Percentiles rank a stretch among this genome's conserved stretches.
phyloP scores from a whole-genome alignment of 2,113 vertebrate genomes.

The Cryptomyrus ogoouensis region DNA sequence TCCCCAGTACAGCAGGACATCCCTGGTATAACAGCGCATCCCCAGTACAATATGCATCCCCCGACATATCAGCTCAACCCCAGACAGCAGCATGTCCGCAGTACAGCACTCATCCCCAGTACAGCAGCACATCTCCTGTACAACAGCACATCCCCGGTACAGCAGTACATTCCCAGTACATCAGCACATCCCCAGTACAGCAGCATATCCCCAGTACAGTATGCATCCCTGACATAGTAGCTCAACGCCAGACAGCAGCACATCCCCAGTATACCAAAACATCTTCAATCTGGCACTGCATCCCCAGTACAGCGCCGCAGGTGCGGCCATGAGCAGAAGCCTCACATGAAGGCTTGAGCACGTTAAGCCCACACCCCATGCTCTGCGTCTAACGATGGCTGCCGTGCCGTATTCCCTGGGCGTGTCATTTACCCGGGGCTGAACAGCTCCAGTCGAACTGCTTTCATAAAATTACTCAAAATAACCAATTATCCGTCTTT shows the following conservation, averaged over 20 bases:
- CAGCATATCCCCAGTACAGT: no score
- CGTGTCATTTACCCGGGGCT: slow-evolving; percentile 59
- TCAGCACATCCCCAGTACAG: no score
- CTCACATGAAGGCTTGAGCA: not conserved
- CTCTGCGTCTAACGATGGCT: slow-evolving; percentile 40
- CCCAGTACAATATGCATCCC: no score
- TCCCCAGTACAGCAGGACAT: not conserved
- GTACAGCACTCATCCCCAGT: no score
- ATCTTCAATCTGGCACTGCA: not conserved
- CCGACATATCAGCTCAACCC: no score
- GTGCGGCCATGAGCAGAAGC: not conserved
- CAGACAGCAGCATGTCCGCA: no score
- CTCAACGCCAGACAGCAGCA: not conserved
- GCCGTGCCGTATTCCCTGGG: slow-evolving; percentile 58
- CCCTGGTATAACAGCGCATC: no score
- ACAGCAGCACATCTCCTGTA: no score
- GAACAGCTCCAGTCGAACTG: slow-evolving; percentile 61
- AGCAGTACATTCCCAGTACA: no score
- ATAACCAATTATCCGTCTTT: slow-evolving; percentile 69
- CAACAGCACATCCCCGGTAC: no score
- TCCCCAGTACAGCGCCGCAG: not conserved
- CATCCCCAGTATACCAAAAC: not conserved
- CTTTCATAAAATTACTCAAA: slow-evolving; percentile 65
- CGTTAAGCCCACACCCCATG: slow-evolving; percentile 32
- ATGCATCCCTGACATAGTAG: no score